Percentiles rank a stretch among this genome's conserved stretches.
Evolutionary conservation across 2,888 invertebrate genomes (phyloP).

Genomic region (Ceramica pisi): DNA sequence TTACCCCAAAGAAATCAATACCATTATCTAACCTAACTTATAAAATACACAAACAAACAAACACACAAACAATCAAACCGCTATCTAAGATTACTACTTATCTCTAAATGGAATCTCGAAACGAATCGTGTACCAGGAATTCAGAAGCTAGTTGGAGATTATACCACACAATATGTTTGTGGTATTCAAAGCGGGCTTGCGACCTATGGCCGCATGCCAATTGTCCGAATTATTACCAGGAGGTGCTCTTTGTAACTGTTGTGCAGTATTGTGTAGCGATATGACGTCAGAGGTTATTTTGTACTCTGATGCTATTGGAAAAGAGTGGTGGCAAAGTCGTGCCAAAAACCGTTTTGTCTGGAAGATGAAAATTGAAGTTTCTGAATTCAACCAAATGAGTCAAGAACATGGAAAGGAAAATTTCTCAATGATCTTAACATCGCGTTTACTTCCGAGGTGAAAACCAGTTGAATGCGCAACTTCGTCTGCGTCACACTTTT

Average conservation of each 20-base stretch:
- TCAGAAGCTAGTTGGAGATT: constrained; percentile 45
- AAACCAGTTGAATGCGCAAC: too few relatives aligned
- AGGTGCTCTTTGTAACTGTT: constrained; percentile 63
- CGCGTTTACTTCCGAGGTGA: too few relatives aligned
- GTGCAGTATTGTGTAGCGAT: constrained; percentile 40
- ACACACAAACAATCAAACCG: constrained; percentile 33
- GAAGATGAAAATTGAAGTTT: background rate
- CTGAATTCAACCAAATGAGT: background rate
- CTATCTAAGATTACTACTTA: constrained; percentile 45
- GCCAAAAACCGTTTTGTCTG: constrained; percentile 18
- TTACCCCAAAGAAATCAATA: constrained; percentile 20
- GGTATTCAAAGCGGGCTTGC: constrained; percentile 70
- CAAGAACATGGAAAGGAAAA: too few relatives aligned
- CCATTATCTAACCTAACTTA: constrained; percentile 36
- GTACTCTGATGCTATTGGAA: constrained; percentile 36
- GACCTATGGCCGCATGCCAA: constrained; percentile 71
- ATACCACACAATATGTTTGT: constrained; percentile 64
- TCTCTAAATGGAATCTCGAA: constrained; percentile 55
- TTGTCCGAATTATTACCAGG: constrained; percentile 70
- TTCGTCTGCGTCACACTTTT: too few relatives aligned
- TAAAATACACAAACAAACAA: constrained; percentile 33
- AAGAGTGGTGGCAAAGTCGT: constrained; percentile 21
- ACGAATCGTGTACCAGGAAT: constrained; percentile 49
- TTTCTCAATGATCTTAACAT: too few relatives aligned
- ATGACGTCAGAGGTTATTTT: constrained; percentile 53